Percentiles rank a stretch among this genome's conserved stretches.
phyloP scores from a whole-genome alignment of 2,888 invertebrate species.

The Drosophila mettleri region DNA sequence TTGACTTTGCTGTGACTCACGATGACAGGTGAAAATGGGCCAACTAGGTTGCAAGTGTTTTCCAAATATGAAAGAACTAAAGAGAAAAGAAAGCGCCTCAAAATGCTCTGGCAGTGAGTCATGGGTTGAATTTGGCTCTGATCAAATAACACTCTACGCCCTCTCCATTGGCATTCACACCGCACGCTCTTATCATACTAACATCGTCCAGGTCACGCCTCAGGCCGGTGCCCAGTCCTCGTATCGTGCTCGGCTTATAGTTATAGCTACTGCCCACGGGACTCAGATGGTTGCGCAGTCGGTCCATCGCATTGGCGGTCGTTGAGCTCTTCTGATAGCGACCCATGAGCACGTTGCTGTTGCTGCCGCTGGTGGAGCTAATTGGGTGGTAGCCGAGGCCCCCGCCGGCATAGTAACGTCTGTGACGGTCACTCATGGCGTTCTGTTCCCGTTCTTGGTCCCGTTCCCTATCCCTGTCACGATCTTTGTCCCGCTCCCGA shows the following conservation, averaged over 20 bases:
- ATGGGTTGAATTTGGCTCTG: constrained; percentile 25
- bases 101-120: constrained; percentile 48
- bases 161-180: constrained; percentile 62
- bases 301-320: constrained; percentile 83
- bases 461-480: constrained; percentile 39
- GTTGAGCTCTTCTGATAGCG: constrained; percentile 83
- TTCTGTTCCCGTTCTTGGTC: constrained; percentile 49
- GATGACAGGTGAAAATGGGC: constrained; percentile 64
- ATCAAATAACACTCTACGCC: constrained; percentile 7
- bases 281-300: constrained; percentile 84
- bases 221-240: constrained; percentile 79
- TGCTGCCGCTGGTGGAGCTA: constrained; percentile 35
- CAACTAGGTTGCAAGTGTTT: constrained; percentile 30
- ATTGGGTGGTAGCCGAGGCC: constrained; percentile 72
- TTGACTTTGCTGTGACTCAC: constrained; percentile 64
- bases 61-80: constrained; percentile 24
- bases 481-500: constrained; percentile 44
- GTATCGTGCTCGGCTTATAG: constrained; percentile 84
- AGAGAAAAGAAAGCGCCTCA: not conserved
- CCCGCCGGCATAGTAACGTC: constrained; percentile 82
- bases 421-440: constrained; percentile 83
- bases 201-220: constrained; percentile 82
- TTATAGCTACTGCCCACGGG: constrained; percentile 82
- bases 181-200: constrained; percentile 72
- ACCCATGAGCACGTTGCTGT: constrained; percentile 59